phyloP scores from a whole-genome alignment of 2,888 invertebrate species.

The Cremastinae sp. region DNA sequence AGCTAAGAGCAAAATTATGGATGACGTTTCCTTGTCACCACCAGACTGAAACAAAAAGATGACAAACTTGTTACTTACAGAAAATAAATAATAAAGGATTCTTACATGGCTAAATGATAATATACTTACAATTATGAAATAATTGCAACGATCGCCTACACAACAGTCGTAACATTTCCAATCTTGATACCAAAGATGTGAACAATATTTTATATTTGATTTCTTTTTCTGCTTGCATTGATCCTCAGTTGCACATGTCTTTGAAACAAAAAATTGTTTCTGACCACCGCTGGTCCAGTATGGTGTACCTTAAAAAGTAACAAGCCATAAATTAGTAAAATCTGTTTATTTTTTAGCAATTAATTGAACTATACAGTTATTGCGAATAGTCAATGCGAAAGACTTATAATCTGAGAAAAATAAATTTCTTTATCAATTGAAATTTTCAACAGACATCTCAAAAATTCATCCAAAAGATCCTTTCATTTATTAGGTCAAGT shows the following conservation, averaged over 20 bases:
- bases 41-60: slow-evolving; percentile 69
- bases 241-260: slow-evolving; percentile 91
- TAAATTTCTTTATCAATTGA: too few relatives aligned
- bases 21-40: slow-evolving; percentile 46
- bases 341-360: background rate
- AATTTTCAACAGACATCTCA: too few relatives aligned
- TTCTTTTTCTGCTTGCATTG: slow-evolving; percentile 88
- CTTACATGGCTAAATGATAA: background rate
- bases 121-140: slow-evolving; percentile 93
- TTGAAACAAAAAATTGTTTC: slow-evolving; percentile 96
- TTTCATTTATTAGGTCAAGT: too few relatives aligned
- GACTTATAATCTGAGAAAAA: too few relatives aligned
- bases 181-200: slow-evolving; percentile 97
- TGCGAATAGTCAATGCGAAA: too few relatives aligned
- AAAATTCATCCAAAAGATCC: too few relatives aligned
- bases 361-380: slow-evolving; percentile 16
- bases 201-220: slow-evolving; percentile 89
- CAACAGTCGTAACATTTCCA: slow-evolving; percentile 99
- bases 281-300: slow-evolving; percentile 96
- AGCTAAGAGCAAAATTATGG: slow-evolving; percentile 34
- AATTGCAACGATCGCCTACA: slow-evolving; percentile 97
- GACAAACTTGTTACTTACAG: background rate
- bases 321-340: background rate
- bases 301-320: slow-evolving; percentile 87
- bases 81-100: too few relatives aligned